phyloP scores from a whole-genome alignment of 2,113 vertebrate genomes.

The Elgaria multicarinata region DNA sequence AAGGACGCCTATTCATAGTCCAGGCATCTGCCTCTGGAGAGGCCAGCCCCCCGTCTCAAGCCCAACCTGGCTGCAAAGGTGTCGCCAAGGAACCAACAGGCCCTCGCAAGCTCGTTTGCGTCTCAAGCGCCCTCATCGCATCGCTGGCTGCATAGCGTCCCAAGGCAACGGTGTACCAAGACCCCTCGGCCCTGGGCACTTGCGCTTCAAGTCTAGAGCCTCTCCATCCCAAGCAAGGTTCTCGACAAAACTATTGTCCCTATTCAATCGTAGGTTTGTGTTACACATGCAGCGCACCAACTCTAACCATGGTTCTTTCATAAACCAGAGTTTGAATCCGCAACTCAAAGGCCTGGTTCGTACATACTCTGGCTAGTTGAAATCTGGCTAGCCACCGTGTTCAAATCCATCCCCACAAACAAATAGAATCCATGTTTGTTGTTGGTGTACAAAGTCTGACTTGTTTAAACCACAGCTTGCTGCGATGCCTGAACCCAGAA shows the following conservation, averaged over 20 bases:
- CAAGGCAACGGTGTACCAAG: neutral
- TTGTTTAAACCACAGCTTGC: no score
- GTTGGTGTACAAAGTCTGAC: no score
- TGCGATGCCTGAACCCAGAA: no score
- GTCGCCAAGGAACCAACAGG: neutral
- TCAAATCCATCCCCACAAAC: no score
- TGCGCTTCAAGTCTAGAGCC: neutral
- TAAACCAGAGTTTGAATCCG: neutral
- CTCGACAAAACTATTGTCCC: neutral
- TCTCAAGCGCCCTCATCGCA: neutral
- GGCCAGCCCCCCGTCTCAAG: neutral
- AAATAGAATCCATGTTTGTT: no score
- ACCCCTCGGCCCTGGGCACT: neutral
- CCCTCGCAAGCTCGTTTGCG: neutral
- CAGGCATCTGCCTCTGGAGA: slow-evolving; percentile 31
- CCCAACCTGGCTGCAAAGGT: neutral
- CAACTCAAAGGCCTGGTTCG: no score
- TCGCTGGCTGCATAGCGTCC: neutral
- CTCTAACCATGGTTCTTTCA: no score
- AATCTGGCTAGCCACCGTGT: no score
- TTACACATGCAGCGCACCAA: neutral
- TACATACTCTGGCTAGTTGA: no score
- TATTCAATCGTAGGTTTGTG: neutral
- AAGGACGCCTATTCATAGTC: slow-evolving; percentile 39
- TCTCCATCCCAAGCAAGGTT: neutral